A percentile compares a stretch with the other conserved stretches of the same genome.
phyloP scores from a whole-genome alignment of 2,888 invertebrate species.

The Blastobasis adustella region DNA sequence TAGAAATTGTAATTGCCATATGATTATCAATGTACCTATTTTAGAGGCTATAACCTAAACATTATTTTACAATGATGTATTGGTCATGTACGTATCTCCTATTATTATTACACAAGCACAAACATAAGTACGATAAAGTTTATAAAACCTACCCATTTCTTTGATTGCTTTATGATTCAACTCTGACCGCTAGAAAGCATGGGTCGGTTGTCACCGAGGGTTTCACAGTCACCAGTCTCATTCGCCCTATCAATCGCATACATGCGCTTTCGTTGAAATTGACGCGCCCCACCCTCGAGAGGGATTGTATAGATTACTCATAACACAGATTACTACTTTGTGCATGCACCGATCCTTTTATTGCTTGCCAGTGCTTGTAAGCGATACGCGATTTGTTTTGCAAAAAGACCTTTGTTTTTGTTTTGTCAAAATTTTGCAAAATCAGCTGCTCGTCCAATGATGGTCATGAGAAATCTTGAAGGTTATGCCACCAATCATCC shows the following conservation, averaged over 20 bases:
- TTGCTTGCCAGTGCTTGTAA: background rate
- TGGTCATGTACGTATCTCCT: no score
- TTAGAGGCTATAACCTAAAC: no score
- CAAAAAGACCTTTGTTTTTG: background rate
- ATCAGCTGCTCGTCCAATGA: no score
- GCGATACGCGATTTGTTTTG: background rate
- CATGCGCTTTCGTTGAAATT: conserved; percentile 72
- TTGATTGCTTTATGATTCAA: conserved; percentile 22
- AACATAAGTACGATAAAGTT: no score
- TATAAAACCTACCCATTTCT: background rate
- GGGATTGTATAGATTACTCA: conserved; percentile 53
- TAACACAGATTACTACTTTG: conserved; percentile 41
- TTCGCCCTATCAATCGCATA: conserved; percentile 60
- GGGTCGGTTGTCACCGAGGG: no score
- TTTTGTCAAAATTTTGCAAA: no score
- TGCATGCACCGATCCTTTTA: no score
- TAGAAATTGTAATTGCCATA: no score
- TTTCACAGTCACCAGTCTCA: no score
- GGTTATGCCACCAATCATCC: background rate
- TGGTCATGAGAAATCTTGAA: background rate
- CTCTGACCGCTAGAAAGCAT: conserved; percentile 3
- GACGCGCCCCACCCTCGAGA: conserved; percentile 52
- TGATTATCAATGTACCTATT: no score
- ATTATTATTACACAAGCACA: no score
- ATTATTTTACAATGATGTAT: no score